These are phyloP conservation scores for Dipodomys merriami DNA, from an alignment of 2,113 vertebrate species.

Conservation along the genomic window DNA sequence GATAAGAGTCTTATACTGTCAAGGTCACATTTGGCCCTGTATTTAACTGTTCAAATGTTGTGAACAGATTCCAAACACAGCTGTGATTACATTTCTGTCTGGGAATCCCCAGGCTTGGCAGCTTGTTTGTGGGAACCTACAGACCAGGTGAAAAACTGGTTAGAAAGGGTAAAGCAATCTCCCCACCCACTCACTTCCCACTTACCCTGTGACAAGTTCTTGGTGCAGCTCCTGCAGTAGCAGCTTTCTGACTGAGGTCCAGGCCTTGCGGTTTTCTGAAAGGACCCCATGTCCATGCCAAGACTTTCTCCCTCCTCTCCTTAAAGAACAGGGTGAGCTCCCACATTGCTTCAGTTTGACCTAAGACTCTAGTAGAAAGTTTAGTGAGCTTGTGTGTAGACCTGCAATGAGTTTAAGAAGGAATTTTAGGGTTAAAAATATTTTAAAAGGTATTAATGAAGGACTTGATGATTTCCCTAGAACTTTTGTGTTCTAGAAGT, in stretches of 20 bases:
- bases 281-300: too few species aligned
- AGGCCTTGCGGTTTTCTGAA: not conserved
- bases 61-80: not conserved
- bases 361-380: not conserved
- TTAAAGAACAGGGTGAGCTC: not conserved
- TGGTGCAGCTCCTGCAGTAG: not conserved
- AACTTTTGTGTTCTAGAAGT: not conserved
- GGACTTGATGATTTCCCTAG: not conserved
- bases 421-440: not conserved
- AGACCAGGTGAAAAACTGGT: not conserved
- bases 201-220: not conserved
- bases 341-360: not conserved
- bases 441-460: slow-evolving; percentile 8
- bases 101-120: not conserved
- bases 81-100: not conserved
- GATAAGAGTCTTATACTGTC: not conserved
- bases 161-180: not conserved
- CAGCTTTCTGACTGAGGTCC: not conserved
- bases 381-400: not conserved
- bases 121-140: not conserved
- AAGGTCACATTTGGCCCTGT: slow-evolving; percentile 6
- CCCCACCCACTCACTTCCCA: not conserved
- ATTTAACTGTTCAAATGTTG: not conserved
- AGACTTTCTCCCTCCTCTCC: not conserved
- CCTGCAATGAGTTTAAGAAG: not conserved